Conservation (phyloP, 2,888 invertebrate genomes). For the Yponomeuta cagnagella region DNA sequence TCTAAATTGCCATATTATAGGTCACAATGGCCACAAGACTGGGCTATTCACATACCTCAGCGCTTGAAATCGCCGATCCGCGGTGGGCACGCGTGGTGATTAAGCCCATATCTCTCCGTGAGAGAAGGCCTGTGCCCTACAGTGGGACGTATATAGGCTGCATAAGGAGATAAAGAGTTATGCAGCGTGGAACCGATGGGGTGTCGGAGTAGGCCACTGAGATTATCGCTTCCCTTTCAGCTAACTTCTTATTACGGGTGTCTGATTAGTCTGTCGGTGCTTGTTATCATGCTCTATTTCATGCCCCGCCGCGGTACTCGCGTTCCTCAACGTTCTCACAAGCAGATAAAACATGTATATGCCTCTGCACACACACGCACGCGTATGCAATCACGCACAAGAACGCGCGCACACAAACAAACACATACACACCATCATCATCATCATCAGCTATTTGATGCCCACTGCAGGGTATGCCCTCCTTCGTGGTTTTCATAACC, state of each 20-base stretch:
- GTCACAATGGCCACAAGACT: background rate
- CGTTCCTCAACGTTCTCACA: background rate
- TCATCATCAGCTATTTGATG: too few relatives aligned
- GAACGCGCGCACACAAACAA: too few relatives aligned
- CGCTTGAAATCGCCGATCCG: too few relatives aligned
- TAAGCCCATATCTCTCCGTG: too few relatives aligned
- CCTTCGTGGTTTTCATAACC: too few relatives aligned
- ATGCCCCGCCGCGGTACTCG: background rate
- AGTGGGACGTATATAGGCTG: too few relatives aligned
- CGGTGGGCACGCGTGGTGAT: too few relatives aligned
- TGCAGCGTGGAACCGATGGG: background rate
- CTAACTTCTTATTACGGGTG: slow-evolving; percentile 13
- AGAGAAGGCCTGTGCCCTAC: too few relatives aligned
- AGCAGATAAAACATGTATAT: background rate
- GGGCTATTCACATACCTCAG: too few relatives aligned
- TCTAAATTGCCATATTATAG: background rate
- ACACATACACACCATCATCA: too few relatives aligned
- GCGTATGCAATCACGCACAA: background rate
- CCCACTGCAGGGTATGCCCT: too few relatives aligned
- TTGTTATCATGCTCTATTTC: slow-evolving; percentile 11
- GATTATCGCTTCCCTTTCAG: slow-evolving; percentile 4
- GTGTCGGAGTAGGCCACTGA: background rate
- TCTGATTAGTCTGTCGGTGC: slow-evolving; percentile 10
- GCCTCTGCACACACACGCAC: background rate
- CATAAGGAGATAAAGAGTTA: too few relatives aligned